Conservation (phyloP, 2,888 invertebrate species). For the Heteromurus nitidus region DNA sequence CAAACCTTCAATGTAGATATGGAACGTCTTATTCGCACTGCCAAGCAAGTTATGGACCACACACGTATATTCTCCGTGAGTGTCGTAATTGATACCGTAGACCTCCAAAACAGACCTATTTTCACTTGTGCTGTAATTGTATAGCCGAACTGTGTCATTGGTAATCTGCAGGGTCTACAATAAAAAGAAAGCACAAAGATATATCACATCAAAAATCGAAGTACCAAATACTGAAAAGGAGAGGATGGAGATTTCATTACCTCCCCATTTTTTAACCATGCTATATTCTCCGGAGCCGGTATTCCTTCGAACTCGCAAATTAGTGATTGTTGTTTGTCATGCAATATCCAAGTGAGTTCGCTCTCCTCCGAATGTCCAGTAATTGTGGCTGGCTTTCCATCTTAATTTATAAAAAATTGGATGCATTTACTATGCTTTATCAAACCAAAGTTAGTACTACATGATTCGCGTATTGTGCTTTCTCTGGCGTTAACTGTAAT, state of each 20-base stretch:
- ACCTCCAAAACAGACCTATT: conserved; percentile 2
- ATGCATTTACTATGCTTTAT: too few species aligned
- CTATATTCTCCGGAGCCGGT: conserved; percentile 11
- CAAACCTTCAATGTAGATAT: conserved; percentile 33
- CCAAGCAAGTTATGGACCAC: conserved; percentile 34
- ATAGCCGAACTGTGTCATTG: background rate
- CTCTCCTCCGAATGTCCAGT: background rate
- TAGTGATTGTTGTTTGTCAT: conserved; percentile 6
- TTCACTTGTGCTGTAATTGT: background rate
- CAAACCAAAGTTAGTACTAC: background rate
- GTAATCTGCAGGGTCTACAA: background rate
- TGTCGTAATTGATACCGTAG: conserved; percentile 21
- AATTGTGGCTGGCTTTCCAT: background rate
- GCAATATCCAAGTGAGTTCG: conserved; percentile 18
- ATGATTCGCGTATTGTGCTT: background rate
- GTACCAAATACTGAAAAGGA: too few species aligned
- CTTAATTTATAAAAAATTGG: conserved; percentile 12
- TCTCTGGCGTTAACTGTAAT: too few species aligned
- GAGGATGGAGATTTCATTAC: too few species aligned
- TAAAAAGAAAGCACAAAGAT: background rate
- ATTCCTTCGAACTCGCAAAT: conserved; percentile 22
- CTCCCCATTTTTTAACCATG: conserved; percentile 16
- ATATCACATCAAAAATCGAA: background rate
- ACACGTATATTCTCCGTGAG: conserved; percentile 46
- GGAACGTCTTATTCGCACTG: conserved; percentile 22